Percentiles rank a stretch among this genome's conserved stretches.
phyloP scores from a whole-genome alignment of 2,797 vertebrate species.

The Steatocranus sp. region DNA sequence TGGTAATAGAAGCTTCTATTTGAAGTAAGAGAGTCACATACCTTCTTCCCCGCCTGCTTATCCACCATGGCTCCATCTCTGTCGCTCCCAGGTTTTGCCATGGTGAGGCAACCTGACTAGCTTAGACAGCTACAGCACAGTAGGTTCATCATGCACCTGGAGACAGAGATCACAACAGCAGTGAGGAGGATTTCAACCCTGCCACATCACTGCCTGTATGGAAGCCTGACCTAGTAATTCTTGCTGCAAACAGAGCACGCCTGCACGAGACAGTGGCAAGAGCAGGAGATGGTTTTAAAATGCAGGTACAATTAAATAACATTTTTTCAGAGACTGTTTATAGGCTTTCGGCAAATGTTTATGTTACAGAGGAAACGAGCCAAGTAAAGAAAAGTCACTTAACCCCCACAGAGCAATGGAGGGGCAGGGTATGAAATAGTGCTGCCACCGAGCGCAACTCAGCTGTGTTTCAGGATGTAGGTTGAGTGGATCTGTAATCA shows the following conservation, averaged over 20 bases:
- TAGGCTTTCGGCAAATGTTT: not conserved
- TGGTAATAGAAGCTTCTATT: not conserved
- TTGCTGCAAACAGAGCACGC: not conserved
- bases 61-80: slow-evolving; percentile 98
- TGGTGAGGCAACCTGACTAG: slow-evolving; percentile 91
- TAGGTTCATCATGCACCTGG: slow-evolving; percentile 90
- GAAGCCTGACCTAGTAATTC: not conserved
- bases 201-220: not conserved
- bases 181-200: not conserved
- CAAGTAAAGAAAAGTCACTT: not conserved
- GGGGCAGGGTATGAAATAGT: not conserved
- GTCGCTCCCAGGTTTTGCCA: slow-evolving; percentile 98
- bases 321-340: not conserved
- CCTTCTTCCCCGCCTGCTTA: slow-evolving; percentile 95
- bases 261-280: not conserved
- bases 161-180: slow-evolving; percentile 39
- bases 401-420: not conserved
- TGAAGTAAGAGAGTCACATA: slow-evolving; percentile 29
- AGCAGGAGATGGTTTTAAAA: not conserved
- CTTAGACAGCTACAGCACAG: slow-evolving; percentile 79
- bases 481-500: slow-evolving; percentile 8
- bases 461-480: slow-evolving; percentile 20
- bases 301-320: not conserved
- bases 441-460: not conserved
- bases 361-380: not conserved